Base-by-base conservation (phyloP, 2,797 vertebrate species). In the Orientallactaga sibirica region DNA sequence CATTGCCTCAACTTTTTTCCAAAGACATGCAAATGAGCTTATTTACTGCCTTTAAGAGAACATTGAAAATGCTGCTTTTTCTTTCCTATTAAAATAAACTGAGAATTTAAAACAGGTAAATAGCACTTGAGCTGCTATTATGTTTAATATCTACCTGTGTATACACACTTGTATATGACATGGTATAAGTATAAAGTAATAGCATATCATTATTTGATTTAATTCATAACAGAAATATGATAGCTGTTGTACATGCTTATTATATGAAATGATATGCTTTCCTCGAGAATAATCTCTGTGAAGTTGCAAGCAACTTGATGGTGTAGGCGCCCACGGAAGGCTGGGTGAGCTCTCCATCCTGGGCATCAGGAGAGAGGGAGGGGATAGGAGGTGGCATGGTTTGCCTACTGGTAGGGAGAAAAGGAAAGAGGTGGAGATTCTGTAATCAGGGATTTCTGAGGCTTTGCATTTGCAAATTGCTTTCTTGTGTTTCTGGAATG, bases 1-100 rank as follows among this genome's bases (percentile, higher is more conserved):
- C 67, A 62, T 58, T 95, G 95, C 87, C 66, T 79, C 78, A 98
- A 98, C 97, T 98, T 98, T 98, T 98, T 96, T 95, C 93, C 96
- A 95, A 96, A 98, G 97, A 92, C 93, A 95, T 95, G 96, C 85
- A 96, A 97, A 98, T 95, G 11, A 95, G 93, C 75, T 97, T 96
- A 96, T 97, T 98, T 97, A 97, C 88, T 18, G 52, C 79, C 81
- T 90, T 85, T 86, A 88, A 96, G 66, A 92, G 88, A 86, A 81
- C 8, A n/a, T 66, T 7, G 77, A 76, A 37, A 71, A 73, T 41
- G 43, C 68, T 95, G 97, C 94, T 97, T 95, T 95, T 97, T 96
- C 95, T 92, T 94, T 97, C 86, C 75, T 92, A 58, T 77, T 81
- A 93, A 96, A 97, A 95, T 93, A 96, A 97, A 92, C 62, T 86